A percentile compares a stretch with the other conserved stretches of the same genome.
Evolutionary conservation across 2,797 vertebrate genomes (phyloP).

Genomic region (Bufotes viridis): DNA sequence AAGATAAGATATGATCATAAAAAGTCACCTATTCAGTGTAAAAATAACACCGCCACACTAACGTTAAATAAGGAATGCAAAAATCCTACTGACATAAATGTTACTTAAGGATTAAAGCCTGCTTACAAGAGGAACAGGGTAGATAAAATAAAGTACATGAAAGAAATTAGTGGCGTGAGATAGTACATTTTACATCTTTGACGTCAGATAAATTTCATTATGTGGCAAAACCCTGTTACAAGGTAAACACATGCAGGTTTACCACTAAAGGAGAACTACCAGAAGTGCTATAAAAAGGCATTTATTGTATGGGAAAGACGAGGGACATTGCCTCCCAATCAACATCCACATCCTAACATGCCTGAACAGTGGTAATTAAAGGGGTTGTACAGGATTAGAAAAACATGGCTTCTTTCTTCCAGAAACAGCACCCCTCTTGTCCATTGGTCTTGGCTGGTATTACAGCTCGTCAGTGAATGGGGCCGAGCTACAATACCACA

Average conservation of each 20-base stretch:
- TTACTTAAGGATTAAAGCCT: not conserved
- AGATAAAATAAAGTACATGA: not conserved
- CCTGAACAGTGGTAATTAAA: not conserved
- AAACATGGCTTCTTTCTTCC: no score
- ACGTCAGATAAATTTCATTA: not conserved
- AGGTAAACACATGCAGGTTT: not conserved
- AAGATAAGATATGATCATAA: not conserved
- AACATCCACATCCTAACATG: not conserved
- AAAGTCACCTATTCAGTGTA: not conserved
- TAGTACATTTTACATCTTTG: not conserved
- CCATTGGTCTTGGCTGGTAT: no score
- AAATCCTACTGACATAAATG: not conserved
- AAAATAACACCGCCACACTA: not conserved
- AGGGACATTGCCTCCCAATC: not conserved
- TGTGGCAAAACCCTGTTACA: not conserved
- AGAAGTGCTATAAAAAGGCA: slow-evolving; percentile 2
- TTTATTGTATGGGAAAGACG: not conserved
- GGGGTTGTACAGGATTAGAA: no score
- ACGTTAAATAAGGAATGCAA: not conserved
- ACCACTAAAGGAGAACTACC: not conserved
- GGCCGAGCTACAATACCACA: no score
- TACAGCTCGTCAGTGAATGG: no score
- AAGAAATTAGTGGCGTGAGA: slow-evolving; percentile 3
- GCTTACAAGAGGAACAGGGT: not conserved
- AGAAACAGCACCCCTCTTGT: no score